Evolutionary conservation across 2,113 vertebrate species (phyloP).

Genomic region (Thalassoma bifasciatum): DNA sequence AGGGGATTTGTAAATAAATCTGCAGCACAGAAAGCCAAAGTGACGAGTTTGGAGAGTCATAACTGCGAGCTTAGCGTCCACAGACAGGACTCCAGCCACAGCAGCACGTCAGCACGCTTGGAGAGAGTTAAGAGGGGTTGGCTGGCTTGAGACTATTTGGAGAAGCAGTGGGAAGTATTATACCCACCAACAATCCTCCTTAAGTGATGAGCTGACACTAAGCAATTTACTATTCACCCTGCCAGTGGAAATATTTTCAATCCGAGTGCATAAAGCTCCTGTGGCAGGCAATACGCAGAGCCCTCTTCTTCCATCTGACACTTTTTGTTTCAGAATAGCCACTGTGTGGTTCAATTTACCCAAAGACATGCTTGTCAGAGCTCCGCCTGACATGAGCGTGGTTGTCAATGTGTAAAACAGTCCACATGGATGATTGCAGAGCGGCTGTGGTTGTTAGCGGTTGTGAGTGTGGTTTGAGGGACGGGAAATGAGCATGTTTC

Average conservation of each 20-base stretch:
- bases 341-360: conserved; percentile 70
- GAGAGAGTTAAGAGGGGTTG: conserved; percentile 62
- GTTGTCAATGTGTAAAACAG: conserved; percentile 70
- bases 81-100: conserved; percentile 43
- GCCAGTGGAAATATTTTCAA: conserved; percentile 75
- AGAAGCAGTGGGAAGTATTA: conserved; percentile 70
- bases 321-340: conserved; percentile 73
- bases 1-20: conserved; percentile 69
- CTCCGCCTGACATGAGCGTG: conserved; percentile 58
- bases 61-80: conserved; percentile 59
- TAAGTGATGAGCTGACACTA: conserved; percentile 80
- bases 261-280: conserved; percentile 70
- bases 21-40: conserved; percentile 64
- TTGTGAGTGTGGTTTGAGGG: conserved; percentile 40
- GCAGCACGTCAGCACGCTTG: conserved; percentile 39
- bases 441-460: conserved; percentile 58
- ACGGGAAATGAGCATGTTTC: conserved; percentile 40
- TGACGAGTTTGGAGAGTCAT: conserved; percentile 54
- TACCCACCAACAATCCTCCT: conserved; percentile 75
- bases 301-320: conserved; percentile 70
- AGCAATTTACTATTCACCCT: conserved; percentile 77
- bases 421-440: conserved; percentile 68
- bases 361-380: conserved; percentile 66
- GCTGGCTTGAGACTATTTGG: conserved; percentile 68
- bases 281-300: conserved; percentile 66